Conservation (phyloP, 2,113 vertebrate genomes). For the Perognathus longimembris region DNA sequence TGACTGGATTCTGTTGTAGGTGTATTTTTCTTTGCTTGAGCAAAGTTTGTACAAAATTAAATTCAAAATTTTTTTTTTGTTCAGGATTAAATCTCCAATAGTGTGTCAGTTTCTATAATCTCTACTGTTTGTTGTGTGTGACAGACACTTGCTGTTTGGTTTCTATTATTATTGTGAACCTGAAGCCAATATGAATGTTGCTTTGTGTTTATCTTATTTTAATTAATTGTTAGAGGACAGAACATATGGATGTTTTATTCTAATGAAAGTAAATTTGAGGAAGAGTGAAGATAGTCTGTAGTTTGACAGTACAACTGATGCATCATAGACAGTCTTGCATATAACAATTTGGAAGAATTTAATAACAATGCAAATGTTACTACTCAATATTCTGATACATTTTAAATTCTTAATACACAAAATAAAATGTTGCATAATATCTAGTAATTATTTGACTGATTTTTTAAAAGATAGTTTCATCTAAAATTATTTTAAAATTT, state of each 20-base stretch:
- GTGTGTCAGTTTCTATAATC: neutral
- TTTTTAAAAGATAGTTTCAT: neutral
- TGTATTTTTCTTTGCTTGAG: slow-evolving; percentile 16
- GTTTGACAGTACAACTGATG: neutral
- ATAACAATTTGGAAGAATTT: neutral
- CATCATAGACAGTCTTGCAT: neutral
- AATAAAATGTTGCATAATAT: neutral
- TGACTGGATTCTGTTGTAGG: slow-evolving; percentile 1
- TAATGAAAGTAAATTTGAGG: neutral
- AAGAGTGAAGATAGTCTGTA: neutral
- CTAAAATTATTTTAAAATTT: neutral
- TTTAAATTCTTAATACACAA: neutral
- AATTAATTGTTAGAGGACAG: neutral
- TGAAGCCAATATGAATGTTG: neutral
- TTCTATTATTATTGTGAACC: neutral
- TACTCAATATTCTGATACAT: neutral
- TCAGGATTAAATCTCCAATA: neutral
- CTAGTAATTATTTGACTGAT: neutral
- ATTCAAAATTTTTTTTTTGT: slow-evolving; percentile 34
- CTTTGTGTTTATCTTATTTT: neutral
- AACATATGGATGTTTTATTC: neutral
- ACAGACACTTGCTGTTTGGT: neutral
- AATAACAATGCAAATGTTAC: slow-evolving; percentile 53
- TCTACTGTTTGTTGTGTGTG: neutral
- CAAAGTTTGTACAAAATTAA: slow-evolving; percentile 22